Conservation (phyloP, 1,140 invertebrate species). For the Heliconius nattereri region DNA sequence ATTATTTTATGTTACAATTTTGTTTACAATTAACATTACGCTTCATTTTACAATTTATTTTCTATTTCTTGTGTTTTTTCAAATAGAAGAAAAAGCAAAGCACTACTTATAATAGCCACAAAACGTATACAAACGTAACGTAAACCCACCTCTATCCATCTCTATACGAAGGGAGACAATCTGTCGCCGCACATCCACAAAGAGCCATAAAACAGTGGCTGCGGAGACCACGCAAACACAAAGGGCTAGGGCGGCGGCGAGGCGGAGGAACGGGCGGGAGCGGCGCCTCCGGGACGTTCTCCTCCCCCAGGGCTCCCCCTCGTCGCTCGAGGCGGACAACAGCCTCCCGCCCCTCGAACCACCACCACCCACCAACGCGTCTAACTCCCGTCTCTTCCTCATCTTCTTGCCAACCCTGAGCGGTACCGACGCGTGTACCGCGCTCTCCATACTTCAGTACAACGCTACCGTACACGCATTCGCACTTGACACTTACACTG, state of each 20-base stretch:
- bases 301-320: constrained; percentile 73
- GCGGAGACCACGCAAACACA: constrained; percentile 85
- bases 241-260: constrained; percentile 83
- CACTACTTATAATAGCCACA: background rate
- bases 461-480: constrained; percentile 68
- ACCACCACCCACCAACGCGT: constrained; percentile 78
- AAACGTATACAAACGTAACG: background rate
- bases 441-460: constrained; percentile 66
- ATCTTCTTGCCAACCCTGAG: constrained; percentile 83
- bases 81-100: background rate
- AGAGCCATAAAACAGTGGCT: constrained; percentile 85
- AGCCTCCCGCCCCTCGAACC: constrained; percentile 66
- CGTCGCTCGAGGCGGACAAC: constrained; percentile 82
- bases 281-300: constrained; percentile 55
- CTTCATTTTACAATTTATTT: background rate
- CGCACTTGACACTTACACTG: constrained; percentile 54
- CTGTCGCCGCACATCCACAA: constrained; percentile 86
- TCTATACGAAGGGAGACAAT: constrained; percentile 84
- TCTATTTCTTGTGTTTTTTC: background rate
- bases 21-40: background rate
- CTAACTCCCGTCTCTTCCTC: constrained; percentile 82
- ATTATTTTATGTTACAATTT: background rate
- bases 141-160: constrained; percentile 84
- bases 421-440: constrained; percentile 73
- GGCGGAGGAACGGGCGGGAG: constrained; percentile 77